Percentiles rank a stretch among this genome's conserved stretches.
These are phyloP conservation scores for Pachliopta kotzebuea DNA, from an alignment of 2,888 invertebrate species.

Conservation along the genomic window DNA sequence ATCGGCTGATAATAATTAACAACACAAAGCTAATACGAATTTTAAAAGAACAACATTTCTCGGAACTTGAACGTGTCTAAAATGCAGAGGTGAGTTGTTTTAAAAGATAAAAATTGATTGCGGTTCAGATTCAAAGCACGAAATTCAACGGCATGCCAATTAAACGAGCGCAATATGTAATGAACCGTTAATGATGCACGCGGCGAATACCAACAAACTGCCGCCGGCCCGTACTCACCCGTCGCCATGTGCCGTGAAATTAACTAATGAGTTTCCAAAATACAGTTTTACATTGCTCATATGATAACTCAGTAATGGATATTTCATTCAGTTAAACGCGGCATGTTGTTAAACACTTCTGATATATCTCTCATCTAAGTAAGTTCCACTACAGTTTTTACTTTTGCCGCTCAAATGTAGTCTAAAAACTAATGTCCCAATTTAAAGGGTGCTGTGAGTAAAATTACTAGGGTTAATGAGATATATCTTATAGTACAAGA, in stretches of 20 bases:
- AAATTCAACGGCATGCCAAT: conserved; percentile 67
- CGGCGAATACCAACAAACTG: conserved; percentile 59
- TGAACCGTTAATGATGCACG: conserved; percentile 71
- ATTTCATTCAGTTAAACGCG: no score
- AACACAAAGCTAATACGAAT: neutral
- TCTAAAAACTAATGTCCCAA: no score
- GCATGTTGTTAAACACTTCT: no score
- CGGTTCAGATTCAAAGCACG: conserved; percentile 65
- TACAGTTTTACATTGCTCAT: conserved; percentile 1
- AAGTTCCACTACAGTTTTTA: no score
- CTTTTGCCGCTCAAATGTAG: no score
- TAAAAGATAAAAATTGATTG: conserved; percentile 48
- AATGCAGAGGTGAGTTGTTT: conserved; percentile 12
- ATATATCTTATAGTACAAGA: no score
- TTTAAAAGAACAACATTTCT: neutral
- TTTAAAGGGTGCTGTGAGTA: no score
- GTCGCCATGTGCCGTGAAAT: conserved; percentile 21
- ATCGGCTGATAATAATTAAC: neutral
- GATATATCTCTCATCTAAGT: no score
- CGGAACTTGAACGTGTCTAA: conserved; percentile 13
- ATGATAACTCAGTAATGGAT: neutral
- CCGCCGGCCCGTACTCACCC: conserved; percentile 19
- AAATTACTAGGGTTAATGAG: no score
- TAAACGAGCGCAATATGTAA: conserved; percentile 65
- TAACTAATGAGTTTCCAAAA: conserved; percentile 24